Evolutionary conservation across 2,113 vertebrate genomes (phyloP), one percentile per base, ranked within the genome.

Genomic region (Pelecanoides urinatrix): DNA sequence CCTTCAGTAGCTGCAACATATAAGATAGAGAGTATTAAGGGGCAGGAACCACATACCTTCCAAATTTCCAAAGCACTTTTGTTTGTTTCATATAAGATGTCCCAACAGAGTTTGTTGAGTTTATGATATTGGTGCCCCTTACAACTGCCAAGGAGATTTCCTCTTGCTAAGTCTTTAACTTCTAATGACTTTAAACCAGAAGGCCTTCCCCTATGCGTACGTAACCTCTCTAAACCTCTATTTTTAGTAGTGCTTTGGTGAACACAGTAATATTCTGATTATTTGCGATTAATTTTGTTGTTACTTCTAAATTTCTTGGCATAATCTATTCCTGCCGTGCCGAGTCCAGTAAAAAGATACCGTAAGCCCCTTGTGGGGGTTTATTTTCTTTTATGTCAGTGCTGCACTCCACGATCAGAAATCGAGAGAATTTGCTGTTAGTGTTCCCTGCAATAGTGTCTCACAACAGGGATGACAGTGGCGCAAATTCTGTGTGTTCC

Each of bases 401-500:
- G 11, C 47, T 65, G 32, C 20, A 5, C n/a, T 59, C 38, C 16
- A 6, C 4, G 13, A 3, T 61, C 34, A 56, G 58, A 56, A 34
- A 25, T 50, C 0, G 10, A 62, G 67, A 66, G 12, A 27, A 55
- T 38, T 74, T 79, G 56, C 62, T 45, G 0, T 10, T 22, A 2
- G 29, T 26, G 12, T 45, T 34, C 12, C 44, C 45, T n/a, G 18
- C 56, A 32, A 1, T 3, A 14, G n/a, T 29, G 52, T 21, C 59
- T 50, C 8, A 2, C 55, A 22, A 1, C 52, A 59, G 75, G 32
- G 26, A 1, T 12, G 61, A 9, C 12, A 23, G 42, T 0, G 32
- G 17, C 44, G 27, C 10, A 23, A 36, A 25, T 56, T 29, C 34
- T 7, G 9, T 2, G 0, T 17, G 5, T 19, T 49, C 13, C 36